Conservation (phyloP, 2,113 vertebrate genomes). For the Clinocottus analis region DNA sequence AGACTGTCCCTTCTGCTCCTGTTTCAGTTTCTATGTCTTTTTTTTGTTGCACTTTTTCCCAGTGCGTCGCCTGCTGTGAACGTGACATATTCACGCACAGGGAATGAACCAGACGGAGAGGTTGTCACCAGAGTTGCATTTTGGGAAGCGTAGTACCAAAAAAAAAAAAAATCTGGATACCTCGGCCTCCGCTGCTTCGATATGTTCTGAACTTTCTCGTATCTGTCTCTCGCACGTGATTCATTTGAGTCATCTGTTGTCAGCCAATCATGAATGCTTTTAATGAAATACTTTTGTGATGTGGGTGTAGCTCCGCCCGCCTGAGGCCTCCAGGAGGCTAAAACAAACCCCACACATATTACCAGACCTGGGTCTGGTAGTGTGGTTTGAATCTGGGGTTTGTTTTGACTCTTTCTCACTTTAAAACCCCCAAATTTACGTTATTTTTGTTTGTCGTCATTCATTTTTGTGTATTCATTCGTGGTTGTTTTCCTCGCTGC, state of each 20-base stretch:
- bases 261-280: too few species aligned
- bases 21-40: too few species aligned
- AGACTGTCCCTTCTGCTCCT: too few species aligned
- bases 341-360: conserved; percentile 1
- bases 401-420: conserved; percentile 13
- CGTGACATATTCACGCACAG: too few species aligned
- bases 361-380: neutral
- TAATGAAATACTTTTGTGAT: neutral
- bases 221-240: neutral
- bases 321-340: neutral
- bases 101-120: neutral
- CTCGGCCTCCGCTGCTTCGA: neutral
- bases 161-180: neutral
- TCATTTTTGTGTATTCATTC: neutral
- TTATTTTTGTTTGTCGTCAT: conserved; percentile 16
- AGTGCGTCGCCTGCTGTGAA: too few species aligned
- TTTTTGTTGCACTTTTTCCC: too few species aligned
- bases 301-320: neutral
- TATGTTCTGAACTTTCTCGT: neutral
- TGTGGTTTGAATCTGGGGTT: too few species aligned
- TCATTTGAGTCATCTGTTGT: too few species aligned
- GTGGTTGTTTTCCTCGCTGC: neutral
- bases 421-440: conserved; percentile 17
- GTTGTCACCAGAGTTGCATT: neutral
- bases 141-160: neutral